A percentile compares a stretch with the other conserved stretches of the same genome.
Evolutionary conservation across 2,888 invertebrate species (phyloP).

Genomic region (Carpatolechia fugitivella): DNA sequence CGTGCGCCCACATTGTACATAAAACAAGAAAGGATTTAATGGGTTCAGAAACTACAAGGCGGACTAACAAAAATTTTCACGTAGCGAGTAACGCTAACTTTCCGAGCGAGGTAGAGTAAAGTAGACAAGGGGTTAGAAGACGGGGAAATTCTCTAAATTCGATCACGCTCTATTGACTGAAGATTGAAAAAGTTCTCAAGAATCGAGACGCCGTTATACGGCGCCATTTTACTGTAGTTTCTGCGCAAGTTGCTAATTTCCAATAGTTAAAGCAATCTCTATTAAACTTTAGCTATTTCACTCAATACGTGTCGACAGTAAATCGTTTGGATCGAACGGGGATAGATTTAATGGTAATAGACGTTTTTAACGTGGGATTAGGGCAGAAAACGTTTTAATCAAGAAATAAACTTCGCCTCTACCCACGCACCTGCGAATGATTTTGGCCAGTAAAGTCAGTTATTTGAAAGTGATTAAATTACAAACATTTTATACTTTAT

Average conservation of each 20-base stretch:
- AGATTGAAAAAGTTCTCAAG: conserved; percentile 20
- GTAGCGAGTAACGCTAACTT: conserved; percentile 8
- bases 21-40: background rate
- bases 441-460: too few species aligned
- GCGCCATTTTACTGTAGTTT: background rate
- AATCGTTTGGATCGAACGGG: background rate
- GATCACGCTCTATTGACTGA: conserved; percentile 17
- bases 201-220: background rate
- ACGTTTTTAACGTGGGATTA: background rate
- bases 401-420: background rate
- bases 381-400: background rate
- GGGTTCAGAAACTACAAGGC: background rate
- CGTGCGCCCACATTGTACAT: too few species aligned
- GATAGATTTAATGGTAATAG: background rate
- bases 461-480: too few species aligned
- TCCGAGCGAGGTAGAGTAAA: conserved; percentile 9
- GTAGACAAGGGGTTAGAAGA: conserved; percentile 14
- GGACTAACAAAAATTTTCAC: conserved; percentile 12
- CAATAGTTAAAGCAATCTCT: background rate
- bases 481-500: too few species aligned
- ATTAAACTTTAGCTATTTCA: background rate
- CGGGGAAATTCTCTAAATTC: conserved; percentile 15
- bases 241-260: background rate
- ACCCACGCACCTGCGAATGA: background rate
- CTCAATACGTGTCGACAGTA: background rate